A percentile compares a stretch with the other conserved stretches of the same genome.
These are phyloP conservation scores for Prionailurus viverrinus DNA, from an alignment of 2,113 vertebrate species.

Conservation along the genomic window DNA sequence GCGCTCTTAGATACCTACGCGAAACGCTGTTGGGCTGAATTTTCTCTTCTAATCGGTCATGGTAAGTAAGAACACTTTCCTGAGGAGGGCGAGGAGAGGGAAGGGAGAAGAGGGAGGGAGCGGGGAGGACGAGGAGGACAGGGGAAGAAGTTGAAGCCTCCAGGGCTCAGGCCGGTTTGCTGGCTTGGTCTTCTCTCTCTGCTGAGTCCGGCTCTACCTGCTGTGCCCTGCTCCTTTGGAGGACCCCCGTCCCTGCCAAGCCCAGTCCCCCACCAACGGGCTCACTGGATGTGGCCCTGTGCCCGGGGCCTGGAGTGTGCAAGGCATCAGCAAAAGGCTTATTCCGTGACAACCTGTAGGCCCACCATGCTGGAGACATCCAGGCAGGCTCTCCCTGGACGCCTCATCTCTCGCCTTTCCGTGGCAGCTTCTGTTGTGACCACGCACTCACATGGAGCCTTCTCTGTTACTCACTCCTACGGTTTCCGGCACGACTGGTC, in stretches of 20 bases:
- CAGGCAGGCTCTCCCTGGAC: constrained; percentile 22
- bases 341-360: not conserved
- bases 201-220: not conserved
- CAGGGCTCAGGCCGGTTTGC: not conserved
- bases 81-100: not conserved
- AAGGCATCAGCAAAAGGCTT: not conserved
- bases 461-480: not conserved
- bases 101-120: too few species aligned
- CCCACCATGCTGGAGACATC: not conserved
- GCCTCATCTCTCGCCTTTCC: not conserved
- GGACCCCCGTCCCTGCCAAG: not conserved
- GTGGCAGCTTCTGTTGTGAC: constrained; percentile 8
- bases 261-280: not conserved
- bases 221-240: fast-evolving
- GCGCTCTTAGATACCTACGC: not conserved
- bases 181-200: too few species aligned
- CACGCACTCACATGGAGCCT: not conserved
- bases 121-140: not conserved
- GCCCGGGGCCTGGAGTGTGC: fast-evolving
- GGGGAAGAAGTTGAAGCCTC: not conserved
- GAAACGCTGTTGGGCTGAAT: not conserved
- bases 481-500: not conserved
- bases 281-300: not conserved
- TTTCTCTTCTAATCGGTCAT: not conserved
- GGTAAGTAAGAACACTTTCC: not conserved